Conservation (phyloP, 2,888 invertebrate species). For the Pachymerium ferrugineum region DNA sequence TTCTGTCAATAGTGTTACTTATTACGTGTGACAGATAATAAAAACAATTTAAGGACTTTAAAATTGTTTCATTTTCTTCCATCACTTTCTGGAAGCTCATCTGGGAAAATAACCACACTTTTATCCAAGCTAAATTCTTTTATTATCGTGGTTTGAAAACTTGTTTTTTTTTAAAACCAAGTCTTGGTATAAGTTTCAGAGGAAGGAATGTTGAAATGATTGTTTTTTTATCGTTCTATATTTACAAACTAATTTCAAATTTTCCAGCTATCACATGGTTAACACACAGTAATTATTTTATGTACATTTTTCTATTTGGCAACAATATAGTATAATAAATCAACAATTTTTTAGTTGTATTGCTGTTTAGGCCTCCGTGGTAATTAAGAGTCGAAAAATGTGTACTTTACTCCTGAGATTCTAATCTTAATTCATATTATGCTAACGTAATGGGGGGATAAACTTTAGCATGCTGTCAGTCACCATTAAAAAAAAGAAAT, state of each 20-base stretch:
- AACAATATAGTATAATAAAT: constrained; percentile 17
- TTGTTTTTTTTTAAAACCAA: not conserved
- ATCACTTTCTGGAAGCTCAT: not conserved
- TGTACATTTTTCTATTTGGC: constrained; percentile 12
- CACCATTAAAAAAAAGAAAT: not conserved
- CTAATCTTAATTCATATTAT: constrained; percentile 10
- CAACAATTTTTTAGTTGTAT: constrained; percentile 9
- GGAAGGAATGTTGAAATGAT: constrained; percentile 18
- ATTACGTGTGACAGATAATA: constrained; percentile 13
- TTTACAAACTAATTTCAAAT: constrained; percentile 9
- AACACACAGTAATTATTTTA: constrained; percentile 14
- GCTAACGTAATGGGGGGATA: not conserved
- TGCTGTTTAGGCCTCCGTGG: constrained; percentile 17
- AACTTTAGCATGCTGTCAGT: constrained; percentile 14
- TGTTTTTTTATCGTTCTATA: constrained; percentile 23
- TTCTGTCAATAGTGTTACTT: constrained; percentile 2
- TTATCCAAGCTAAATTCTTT: constrained; percentile 23
- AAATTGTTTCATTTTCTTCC: not conserved
- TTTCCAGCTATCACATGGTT: not conserved
- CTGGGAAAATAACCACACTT: not conserved
- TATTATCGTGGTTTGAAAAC: not conserved
- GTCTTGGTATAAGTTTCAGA: constrained; percentile 6
- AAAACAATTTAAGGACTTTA: not conserved
- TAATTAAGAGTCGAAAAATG: constrained; percentile 14
- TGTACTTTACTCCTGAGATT: constrained; percentile 21